Evolutionary conservation across 2,797 vertebrate genomes (phyloP).

Genomic region (Amblyraja radiata): DNA sequence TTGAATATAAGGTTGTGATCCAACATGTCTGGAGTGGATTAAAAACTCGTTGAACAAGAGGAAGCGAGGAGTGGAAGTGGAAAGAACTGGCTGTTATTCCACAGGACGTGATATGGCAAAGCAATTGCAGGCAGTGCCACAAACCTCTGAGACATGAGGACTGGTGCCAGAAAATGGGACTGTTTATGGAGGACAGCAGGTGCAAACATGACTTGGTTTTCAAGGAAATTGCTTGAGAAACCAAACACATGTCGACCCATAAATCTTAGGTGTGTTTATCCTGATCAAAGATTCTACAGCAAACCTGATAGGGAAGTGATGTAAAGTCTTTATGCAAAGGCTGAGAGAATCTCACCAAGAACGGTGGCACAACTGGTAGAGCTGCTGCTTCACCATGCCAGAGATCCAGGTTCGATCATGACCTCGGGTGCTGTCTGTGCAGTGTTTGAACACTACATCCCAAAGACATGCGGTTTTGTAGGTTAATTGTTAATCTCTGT

Average conservation of each 20-base stretch:
- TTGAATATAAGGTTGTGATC: not conserved
- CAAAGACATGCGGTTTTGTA: too few species aligned
- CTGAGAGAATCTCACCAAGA: not conserved
- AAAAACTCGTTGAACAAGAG: not conserved
- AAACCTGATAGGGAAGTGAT: not conserved
- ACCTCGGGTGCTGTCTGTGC: too few species aligned
- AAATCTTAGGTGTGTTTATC: not conserved
- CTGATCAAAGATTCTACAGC: not conserved
- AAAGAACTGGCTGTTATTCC: not conserved
- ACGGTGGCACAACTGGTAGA: too few species aligned
- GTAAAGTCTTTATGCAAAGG: not conserved
- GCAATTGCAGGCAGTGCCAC: not conserved
- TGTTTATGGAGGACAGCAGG: not conserved
- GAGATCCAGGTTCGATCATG: too few species aligned
- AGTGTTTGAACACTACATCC: too few species aligned
- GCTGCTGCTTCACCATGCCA: too few species aligned
- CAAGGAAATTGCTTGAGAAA: not conserved
- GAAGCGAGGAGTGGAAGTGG: not conserved
- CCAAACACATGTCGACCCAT: not conserved
- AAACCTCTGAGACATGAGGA: not conserved
- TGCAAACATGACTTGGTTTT: not conserved
- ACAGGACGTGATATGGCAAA: not conserved
- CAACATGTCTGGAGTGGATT: not conserved
- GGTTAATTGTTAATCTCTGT: too few species aligned
- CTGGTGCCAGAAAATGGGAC: not conserved